Evolutionary conservation across 2,113 vertebrate genomes (phyloP).

Genomic region (Brachypodius melanocephalos): DNA sequence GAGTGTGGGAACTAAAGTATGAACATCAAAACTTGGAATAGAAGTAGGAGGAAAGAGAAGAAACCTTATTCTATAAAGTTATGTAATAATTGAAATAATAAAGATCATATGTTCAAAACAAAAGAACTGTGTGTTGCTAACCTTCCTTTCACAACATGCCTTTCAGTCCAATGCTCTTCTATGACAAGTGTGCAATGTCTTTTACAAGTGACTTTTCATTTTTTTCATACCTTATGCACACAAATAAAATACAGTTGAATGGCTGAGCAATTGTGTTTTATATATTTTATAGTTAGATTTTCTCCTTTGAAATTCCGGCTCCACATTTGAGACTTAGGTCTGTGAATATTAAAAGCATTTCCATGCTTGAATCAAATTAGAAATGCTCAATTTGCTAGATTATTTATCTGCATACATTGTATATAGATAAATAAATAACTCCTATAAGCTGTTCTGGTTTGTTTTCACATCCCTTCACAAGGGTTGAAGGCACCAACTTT

Average conservation of each 20-base stretch:
- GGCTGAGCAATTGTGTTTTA: background rate
- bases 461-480: background rate
- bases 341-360: background rate
- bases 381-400: background rate
- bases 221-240: background rate
- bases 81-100: conserved; percentile 25
- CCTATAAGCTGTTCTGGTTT: background rate
- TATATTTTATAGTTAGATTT: background rate
- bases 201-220: background rate
- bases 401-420: background rate
- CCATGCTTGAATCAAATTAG: background rate
- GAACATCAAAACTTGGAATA: background rate
- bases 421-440: background rate
- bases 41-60: background rate
- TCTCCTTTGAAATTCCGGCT: background rate
- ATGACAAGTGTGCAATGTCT: background rate
- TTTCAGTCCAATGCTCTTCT: background rate
- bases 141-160: background rate
- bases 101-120: background rate
- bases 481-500: background rate
- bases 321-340: background rate
- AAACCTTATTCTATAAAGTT: background rate
- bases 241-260: background rate
- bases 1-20: background rate
- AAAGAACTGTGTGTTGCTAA: background rate